Conservation (phyloP, 2,888 invertebrate species). For the Artemia sinica region DNA sequence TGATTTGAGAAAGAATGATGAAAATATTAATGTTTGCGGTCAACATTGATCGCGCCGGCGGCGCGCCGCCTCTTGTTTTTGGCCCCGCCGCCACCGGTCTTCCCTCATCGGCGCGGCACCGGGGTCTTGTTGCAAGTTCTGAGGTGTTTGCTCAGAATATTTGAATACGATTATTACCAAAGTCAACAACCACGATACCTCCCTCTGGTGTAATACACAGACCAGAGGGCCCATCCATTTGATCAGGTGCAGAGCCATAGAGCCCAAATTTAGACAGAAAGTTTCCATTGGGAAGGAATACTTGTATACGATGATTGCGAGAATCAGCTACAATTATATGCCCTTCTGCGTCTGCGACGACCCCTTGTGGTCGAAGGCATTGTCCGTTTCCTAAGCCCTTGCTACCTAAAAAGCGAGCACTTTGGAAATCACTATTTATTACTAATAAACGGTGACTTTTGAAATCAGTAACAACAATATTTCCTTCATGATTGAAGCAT, state of each 20-base stretch:
- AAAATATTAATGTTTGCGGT: no score
- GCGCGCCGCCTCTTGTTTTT: no score
- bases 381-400: constrained; percentile 47
- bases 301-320: constrained; percentile 62
- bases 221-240: constrained; percentile 77
- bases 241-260: constrained; percentile 33
- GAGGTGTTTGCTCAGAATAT: constrained; percentile 30
- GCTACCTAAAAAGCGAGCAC: constrained; percentile 36
- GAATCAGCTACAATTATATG: constrained; percentile 82
- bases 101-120: no score
- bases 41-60: no score
- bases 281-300: constrained; percentile 34
- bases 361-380: constrained; percentile 61
- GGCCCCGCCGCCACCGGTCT: no score
- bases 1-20: no score
- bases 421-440: constrained; percentile 45
- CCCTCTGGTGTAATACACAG: constrained; percentile 53
- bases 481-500: constrained; percentile 65
- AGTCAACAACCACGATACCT: constrained; percentile 40
- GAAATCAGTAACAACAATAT: constrained; percentile 79
- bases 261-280: constrained; percentile 35
- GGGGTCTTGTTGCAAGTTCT: no score
- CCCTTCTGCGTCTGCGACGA: constrained; percentile 69
- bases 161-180: constrained; percentile 39
- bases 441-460: constrained; percentile 77